Percentiles rank a stretch among this genome's conserved stretches.
Evolutionary conservation across 2,113 vertebrate genomes (phyloP).

Genomic region (Hypomesus transpacificus): DNA sequence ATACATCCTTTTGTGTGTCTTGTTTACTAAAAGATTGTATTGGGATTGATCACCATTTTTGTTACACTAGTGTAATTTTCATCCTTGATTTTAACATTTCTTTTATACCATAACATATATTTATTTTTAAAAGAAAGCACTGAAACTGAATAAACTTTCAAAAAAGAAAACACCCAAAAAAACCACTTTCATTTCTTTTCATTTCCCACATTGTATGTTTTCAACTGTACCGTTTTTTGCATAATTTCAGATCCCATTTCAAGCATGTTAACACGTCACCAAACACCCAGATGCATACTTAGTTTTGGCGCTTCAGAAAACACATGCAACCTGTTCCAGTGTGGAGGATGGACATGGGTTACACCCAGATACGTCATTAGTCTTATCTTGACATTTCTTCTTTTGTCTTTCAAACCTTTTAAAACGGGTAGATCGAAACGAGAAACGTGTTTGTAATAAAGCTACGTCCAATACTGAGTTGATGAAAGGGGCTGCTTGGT

Average conservation of each 20-base stretch:
- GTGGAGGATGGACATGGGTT: too few species aligned
- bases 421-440: too few species aligned
- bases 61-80: constrained; percentile 74
- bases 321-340: too few species aligned
- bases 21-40: constrained; percentile 77
- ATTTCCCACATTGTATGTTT: constrained; percentile 48
- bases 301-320: too few species aligned
- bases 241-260: neutral
- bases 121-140: constrained; percentile 85
- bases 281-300: too few species aligned
- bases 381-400: too few species aligned
- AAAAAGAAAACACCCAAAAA: constrained; percentile 66
- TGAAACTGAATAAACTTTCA: constrained; percentile 84
- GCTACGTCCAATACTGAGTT: neutral
- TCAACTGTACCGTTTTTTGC: constrained; percentile 39
- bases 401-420: too few species aligned
- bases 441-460: too few species aligned
- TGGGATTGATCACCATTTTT: constrained; percentile 68
- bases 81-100: constrained; percentile 76
- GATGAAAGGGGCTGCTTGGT: neutral
- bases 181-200: constrained; percentile 56
- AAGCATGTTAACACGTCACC: too few species aligned
- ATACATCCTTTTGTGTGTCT: constrained; percentile 64
- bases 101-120: constrained; percentile 83
- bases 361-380: too few species aligned